Percentiles rank a stretch among this genome's conserved stretches.
These are phyloP conservation scores for Agonopterix arenella DNA, from an alignment of 2,888 invertebrate species.

Conservation along the genomic window DNA sequence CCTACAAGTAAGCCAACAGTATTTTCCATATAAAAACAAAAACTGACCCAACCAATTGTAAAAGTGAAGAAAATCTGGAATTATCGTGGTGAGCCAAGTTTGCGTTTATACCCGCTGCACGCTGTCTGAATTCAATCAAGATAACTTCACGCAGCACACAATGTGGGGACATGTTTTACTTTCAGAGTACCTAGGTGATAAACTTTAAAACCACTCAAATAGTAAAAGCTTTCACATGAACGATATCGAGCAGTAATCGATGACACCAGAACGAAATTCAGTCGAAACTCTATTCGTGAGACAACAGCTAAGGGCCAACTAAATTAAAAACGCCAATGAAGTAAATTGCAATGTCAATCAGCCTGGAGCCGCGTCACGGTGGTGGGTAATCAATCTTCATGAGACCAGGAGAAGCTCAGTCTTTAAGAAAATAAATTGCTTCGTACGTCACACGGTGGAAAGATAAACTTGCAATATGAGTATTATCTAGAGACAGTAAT, in stretches of 20 bases:
- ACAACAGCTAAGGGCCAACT: conserved; percentile 45
- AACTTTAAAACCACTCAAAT: no score
- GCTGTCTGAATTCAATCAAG: no score
- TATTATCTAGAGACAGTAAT: background rate
- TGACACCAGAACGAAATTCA: conserved; percentile 21
- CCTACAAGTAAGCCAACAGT: no score
- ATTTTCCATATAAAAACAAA: no score
- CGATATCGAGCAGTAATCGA: no score
- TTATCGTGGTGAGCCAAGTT: no score
- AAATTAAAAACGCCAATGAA: conserved; percentile 67
- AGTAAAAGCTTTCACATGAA: background rate
- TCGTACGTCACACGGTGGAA: conserved; percentile 27
- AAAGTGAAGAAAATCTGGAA: no score
- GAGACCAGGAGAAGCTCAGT: conserved; percentile 34
- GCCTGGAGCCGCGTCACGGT: conserved; percentile 44
- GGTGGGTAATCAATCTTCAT: conserved; percentile 61
- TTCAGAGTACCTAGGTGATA: no score
- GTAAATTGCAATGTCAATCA: conserved; percentile 71
- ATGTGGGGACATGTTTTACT: no score
- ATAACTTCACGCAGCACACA: no score
- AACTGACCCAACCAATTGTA: no score
- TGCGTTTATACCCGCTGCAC: no score
- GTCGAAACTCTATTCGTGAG: conserved; percentile 29
- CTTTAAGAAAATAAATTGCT: conserved; percentile 66
- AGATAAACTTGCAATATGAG: conserved; percentile 40